These are phyloP conservation scores for Halichondria panicea DNA, from an alignment of 37 sponge, comb jelly and placozoan species.

Conservation along the genomic window DNA sequence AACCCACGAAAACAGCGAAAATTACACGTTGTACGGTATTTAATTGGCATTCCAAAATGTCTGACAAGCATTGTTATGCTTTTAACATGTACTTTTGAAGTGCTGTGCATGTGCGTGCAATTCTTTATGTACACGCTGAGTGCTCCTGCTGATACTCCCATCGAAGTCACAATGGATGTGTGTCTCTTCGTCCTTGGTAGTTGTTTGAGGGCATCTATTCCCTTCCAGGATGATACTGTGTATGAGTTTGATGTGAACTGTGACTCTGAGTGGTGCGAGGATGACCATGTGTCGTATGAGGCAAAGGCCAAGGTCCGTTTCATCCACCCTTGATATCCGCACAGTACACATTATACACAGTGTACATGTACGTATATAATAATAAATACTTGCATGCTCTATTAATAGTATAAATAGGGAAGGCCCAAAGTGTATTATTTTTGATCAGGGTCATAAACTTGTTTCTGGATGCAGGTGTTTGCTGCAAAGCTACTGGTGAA, in stretches of 20 bases:
- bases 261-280: constrained; percentile 47
- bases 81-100: too few species aligned
- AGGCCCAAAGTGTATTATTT: neutral
- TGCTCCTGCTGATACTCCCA: too few species aligned
- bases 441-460: neutral
- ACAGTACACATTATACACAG: neutral
- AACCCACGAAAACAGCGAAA: too few species aligned
- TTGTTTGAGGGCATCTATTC: neutral
- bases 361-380: neutral
- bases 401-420: neutral
- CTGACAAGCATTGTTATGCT: too few species aligned
- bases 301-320: constrained; percentile 43
- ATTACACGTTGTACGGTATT: too few species aligned
- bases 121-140: too few species aligned
- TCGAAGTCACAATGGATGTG: too few species aligned
- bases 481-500: constrained; percentile 64
- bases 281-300: constrained; percentile 52
- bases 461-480: constrained; percentile 39
- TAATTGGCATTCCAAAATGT: too few species aligned
- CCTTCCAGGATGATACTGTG: neutral
- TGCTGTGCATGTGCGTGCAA: too few species aligned
- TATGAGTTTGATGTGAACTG: constrained; percentile 14
- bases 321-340: neutral
- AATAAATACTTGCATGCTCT: neutral
- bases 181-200: neutral